These are phyloP conservation scores for Ceratina australensis DNA, from an alignment of 1,140 invertebrate genomes.

Conservation along the genomic window DNA sequence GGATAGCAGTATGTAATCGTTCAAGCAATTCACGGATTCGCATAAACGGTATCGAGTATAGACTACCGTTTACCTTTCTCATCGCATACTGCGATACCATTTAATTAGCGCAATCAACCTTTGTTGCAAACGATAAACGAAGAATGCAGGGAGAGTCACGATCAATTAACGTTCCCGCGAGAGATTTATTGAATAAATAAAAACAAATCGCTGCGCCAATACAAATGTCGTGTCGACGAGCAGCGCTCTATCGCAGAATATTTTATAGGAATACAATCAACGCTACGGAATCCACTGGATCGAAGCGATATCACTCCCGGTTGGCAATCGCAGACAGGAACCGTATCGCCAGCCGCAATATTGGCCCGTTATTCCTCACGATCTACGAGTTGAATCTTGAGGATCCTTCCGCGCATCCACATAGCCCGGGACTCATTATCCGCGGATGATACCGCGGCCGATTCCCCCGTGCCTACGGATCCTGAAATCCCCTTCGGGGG, in stretches of 20 bases:
- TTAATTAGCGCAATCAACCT: constrained; percentile 1
- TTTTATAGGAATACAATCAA: too few relatives aligned
- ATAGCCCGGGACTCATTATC: constrained; percentile 52
- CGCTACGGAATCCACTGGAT: neutral
- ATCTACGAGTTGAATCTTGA: constrained; percentile 40
- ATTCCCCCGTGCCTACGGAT: neutral
- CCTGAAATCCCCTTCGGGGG: constrained; percentile 38
- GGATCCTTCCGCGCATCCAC: constrained; percentile 38
- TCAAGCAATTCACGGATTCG: constrained; percentile 49
- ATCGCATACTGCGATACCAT: neutral
- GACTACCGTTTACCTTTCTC: too few relatives aligned
- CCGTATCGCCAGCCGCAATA: constrained; percentile 17
- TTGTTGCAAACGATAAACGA: neutral
- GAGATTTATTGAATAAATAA: too few relatives aligned
- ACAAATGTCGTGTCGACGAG: too few relatives aligned
- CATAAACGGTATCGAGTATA: neutral
- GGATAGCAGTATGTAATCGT: constrained; percentile 42
- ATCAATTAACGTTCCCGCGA: neutral
- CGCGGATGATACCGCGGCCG: constrained; percentile 40
- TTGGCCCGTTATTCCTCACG: constrained; percentile 54
- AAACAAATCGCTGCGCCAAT: too few relatives aligned
- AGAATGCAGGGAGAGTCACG: neutral
- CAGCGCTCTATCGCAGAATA: too few relatives aligned
- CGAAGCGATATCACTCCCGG: neutral
- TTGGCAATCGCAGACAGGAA: neutral